phyloP scores from a whole-genome alignment of 30 jellyfish, hydroid and myxozoan genomes.

The Catostylus mosaicus region DNA sequence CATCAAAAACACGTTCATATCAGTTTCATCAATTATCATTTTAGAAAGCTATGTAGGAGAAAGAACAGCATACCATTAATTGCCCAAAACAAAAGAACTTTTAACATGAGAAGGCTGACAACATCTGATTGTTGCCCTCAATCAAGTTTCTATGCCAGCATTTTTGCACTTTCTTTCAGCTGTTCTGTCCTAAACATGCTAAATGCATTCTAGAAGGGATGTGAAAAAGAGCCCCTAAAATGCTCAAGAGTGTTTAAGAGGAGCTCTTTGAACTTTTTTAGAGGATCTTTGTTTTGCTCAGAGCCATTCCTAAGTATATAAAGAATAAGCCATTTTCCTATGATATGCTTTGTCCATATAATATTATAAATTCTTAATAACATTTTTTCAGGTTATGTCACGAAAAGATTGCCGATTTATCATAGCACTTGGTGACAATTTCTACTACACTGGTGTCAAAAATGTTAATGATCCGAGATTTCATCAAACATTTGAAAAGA shows the following conservation, averaged over 20 bases:
- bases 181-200: too few species aligned
- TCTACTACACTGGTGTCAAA: slow-evolving; percentile 85
- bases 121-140: too few species aligned
- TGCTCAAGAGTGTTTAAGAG: neutral
- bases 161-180: too few species aligned
- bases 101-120: too few species aligned
- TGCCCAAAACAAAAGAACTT: too few species aligned
- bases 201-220: neutral
- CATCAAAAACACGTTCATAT: too few species aligned
- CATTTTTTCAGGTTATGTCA: slow-evolving; percentile 55
- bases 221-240: neutral
- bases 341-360: neutral
- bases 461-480: slow-evolving; percentile 90
- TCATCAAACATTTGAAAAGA: slow-evolving; percentile 81
- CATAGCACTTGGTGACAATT: slow-evolving; percentile 92
- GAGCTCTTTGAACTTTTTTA: neutral
- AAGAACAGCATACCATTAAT: too few species aligned
- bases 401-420: slow-evolving; percentile 73
- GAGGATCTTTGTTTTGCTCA: neutral
- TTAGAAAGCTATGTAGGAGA: neutral
- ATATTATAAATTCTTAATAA: neutral
- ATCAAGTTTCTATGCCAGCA: too few species aligned
- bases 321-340: neutral
- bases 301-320: neutral
- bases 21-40: neutral